These are phyloP conservation scores for Tipula confusa DNA, from an alignment of 2,888 invertebrate genomes.

Conservation along the genomic window DNA sequence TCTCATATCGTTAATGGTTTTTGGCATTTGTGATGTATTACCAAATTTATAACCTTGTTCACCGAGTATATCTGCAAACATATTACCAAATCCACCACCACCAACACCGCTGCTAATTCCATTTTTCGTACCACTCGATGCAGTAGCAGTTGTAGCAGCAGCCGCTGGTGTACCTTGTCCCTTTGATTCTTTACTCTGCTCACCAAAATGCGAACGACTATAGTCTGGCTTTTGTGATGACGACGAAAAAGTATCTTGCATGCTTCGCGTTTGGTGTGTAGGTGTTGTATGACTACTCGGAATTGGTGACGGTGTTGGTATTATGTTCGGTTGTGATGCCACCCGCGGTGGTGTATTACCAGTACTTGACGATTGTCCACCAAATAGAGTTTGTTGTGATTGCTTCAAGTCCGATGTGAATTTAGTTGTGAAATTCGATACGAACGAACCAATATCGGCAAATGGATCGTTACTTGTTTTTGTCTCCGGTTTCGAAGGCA, in stretches of 20 bases:
- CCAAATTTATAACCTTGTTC: conserved; percentile 84
- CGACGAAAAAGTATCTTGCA: neutral
- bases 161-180: neutral
- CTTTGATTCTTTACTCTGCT: conserved; percentile 30
- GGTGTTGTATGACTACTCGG: conserved; percentile 31
- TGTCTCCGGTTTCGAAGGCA: neutral
- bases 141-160: neutral
- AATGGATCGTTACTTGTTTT: conserved; percentile 59
- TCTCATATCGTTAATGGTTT: conserved; percentile 89
- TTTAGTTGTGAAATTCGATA: conserved; percentile 48
- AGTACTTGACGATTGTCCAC: neutral
- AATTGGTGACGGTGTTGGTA: conserved; percentile 32
- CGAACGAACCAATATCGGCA: conserved; percentile 61
- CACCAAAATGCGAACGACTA: conserved; percentile 69
- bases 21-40: conserved; percentile 68
- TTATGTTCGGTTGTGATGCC: conserved; percentile 28
- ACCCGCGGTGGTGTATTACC: conserved; percentile 25
- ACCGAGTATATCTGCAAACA: conserved; percentile 87
- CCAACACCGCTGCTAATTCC: too few relatives aligned
- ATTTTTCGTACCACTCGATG: conserved; percentile 37
- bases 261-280: conserved; percentile 32
- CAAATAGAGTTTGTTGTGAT: conserved; percentile 41
- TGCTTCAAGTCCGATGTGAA: conserved; percentile 44
- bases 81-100: conserved; percentile 52
- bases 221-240: conserved; percentile 50